These are phyloP conservation scores for Acromyrmex heyeri DNA, from an alignment of 1,140 invertebrate genomes.

Conservation along the genomic window DNA sequence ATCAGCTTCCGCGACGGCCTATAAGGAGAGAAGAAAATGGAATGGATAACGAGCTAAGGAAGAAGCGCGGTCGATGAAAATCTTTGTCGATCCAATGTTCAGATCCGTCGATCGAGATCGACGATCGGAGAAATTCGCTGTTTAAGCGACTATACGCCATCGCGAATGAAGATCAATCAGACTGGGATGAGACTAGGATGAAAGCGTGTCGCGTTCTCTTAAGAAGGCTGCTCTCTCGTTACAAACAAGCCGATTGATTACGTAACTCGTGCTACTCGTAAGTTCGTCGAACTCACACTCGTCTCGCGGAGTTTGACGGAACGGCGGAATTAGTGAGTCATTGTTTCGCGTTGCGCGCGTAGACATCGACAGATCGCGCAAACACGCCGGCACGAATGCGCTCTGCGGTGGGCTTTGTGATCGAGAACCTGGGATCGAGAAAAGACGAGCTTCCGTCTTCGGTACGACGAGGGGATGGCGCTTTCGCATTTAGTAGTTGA, in stretches of 20 bases:
- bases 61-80: neutral
- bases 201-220: slow-evolving; percentile 37
- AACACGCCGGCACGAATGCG: slow-evolving; percentile 44
- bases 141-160: slow-evolving; percentile 6
- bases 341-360: slow-evolving; percentile 37
- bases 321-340: slow-evolving; percentile 47
- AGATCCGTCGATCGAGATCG: slow-evolving; percentile 27
- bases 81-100: neutral
- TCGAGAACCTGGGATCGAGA: slow-evolving; percentile 43
- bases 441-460: slow-evolving; percentile 14
- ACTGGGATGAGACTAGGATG: neutral
- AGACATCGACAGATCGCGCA: slow-evolving; percentile 55
- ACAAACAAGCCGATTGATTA: slow-evolving; percentile 52
- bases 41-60: slow-evolving; percentile 33
- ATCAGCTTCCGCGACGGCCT: neutral
- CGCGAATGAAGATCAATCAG: slow-evolving; percentile 36
- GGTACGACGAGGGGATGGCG: neutral
- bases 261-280: slow-evolving; percentile 38
- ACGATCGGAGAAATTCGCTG: slow-evolving; percentile 3
- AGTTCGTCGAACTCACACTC: neutral
- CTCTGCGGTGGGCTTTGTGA: slow-evolving; percentile 9
- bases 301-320: slow-evolving; percentile 47
- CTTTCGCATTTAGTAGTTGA: neutral
- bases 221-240: neutral
- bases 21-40: neutral